Evolutionary conservation across 2,113 vertebrate species (phyloP), one percentile per base, ranked within the genome.

Genomic region (Tachysurus vachellii): DNA sequence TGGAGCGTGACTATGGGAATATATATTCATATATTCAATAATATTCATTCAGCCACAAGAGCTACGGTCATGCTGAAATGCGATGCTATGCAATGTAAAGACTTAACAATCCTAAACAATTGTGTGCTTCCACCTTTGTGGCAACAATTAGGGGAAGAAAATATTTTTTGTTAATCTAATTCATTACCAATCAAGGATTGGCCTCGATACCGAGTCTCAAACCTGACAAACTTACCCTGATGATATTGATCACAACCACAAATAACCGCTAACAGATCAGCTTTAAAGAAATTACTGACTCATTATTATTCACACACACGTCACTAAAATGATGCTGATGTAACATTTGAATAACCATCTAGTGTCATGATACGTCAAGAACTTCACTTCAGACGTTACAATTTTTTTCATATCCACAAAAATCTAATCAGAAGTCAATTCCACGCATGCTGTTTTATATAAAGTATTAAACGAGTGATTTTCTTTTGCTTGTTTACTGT

Each of bases 201-300:
- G 2, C 64, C 61, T 31, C 1, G 31, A 36, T 36, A 71, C 19
- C 44, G 66, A 70, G 16, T 6, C 70, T 44, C 19, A 44, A 68
- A 16, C 42, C 19, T 21, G 10, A 23, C 19, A 42, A n/a, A 77
- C 53, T n/a, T 73, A 16, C 70, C 47, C 47, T 47, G 71, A 47
- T 75, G 21, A 42, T 28, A 77, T 53, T 77, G 75, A 53, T 77
- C 47, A n/a, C 5, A 4, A 53, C 47, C 75, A 8, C 75, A 16
- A 9, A 50, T 50, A 50, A 50, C 47, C 1, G 1, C 23, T 50
- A 23, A n/a, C 75, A 53, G 47, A 28, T 76, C 14, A 76, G 71
- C 73, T 53, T 75, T 75, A 73, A 73, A 73, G 19, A 36, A 73
- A 75, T 50, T 21, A 76, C 26, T 47, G 75, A 77, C 47, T 77